Percentiles rank a stretch among this genome's conserved stretches.
Conservation (phyloP, 2,113 vertebrate genomes). For the Limnothrissa miodon region DNA sequence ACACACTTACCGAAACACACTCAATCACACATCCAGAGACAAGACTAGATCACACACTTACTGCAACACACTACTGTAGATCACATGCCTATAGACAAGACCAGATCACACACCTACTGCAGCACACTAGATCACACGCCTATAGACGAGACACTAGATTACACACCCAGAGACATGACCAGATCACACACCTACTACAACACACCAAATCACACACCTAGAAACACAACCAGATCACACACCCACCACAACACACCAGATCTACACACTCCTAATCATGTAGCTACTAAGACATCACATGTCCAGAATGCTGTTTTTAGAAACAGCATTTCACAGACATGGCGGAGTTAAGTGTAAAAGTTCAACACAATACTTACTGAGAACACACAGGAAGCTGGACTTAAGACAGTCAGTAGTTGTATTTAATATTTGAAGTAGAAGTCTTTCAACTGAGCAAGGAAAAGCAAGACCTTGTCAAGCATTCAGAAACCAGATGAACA, state of each 20-base stretch:
- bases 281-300: background rate
- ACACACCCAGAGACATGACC: too few relatives aligned
- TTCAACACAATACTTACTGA: background rate
- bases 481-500: conserved; percentile 23
- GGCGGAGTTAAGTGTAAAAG: background rate
- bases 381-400: background rate
- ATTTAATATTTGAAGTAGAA: conserved; percentile 18
- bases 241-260: too few relatives aligned
- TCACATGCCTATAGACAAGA: too few relatives aligned
- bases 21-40: too few relatives aligned
- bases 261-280: background rate
- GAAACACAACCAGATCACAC: too few relatives aligned
- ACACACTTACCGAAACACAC: too few relatives aligned
- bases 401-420: background rate
- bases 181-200: too few relatives aligned
- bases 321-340: background rate
- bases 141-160: background rate
- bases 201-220: too few relatives aligned
- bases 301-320: background rate
- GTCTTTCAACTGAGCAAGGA: conserved; percentile 13
- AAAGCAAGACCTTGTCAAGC: conserved; percentile 13
- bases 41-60: too few relatives aligned
- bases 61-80: too few relatives aligned
- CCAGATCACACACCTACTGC: background rate
- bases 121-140: too few relatives aligned